phyloP scores from a whole-genome alignment of 2,888 invertebrate genomes.

The Drosophila testacea region DNA sequence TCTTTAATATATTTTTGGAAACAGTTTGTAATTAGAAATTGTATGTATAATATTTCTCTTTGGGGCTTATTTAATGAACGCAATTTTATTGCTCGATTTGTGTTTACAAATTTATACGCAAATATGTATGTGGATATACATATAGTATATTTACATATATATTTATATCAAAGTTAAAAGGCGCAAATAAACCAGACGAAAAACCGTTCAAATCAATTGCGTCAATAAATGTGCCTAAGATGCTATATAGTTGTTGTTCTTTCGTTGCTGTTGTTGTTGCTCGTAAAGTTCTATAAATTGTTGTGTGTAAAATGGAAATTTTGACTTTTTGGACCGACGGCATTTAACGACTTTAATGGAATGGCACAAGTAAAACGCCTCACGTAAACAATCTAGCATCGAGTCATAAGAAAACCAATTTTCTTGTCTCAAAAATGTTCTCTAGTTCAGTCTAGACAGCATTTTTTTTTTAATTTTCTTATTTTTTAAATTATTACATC shows the following conservation, averaged over 20 bases:
- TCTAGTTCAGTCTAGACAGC: conserved; percentile 52
- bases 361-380: conserved; percentile 46
- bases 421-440: conserved; percentile 35
- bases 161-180: conserved; percentile 46
- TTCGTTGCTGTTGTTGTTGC: conserved; percentile 16
- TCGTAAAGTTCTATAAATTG: conserved; percentile 65
- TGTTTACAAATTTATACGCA: conserved; percentile 51
- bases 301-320: conserved; percentile 56
- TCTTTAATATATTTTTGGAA: neutral
- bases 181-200: conserved; percentile 55
- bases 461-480: conserved; percentile 18
- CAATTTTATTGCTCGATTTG: conserved; percentile 54
- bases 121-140: conserved; percentile 5
- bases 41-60: conserved; percentile 2
- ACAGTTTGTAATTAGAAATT: conserved; percentile 66
- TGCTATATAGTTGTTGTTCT: conserved; percentile 42
- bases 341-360: conserved; percentile 68
- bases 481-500: conserved; percentile 43
- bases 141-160: conserved; percentile 14
- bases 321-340: conserved; percentile 49
- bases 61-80: conserved; percentile 48
- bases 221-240: conserved; percentile 72
- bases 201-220: conserved; percentile 71
- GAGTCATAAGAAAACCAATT: conserved; percentile 18
- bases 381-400: conserved; percentile 47